Conservation (phyloP, 2,888 invertebrate genomes). For the Coenonympha arcania region DNA sequence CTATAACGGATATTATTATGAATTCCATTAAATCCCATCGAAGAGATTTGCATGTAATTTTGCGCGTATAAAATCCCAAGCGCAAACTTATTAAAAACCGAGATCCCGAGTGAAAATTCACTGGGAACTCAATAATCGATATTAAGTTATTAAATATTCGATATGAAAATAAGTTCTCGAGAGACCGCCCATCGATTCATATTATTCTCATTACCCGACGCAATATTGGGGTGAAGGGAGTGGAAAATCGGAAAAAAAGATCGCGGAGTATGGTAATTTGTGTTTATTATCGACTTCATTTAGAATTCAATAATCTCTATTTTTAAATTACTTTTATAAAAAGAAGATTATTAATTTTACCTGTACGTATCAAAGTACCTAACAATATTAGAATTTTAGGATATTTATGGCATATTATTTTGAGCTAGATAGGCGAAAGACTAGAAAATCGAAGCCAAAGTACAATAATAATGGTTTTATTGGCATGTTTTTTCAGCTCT, state of each 20-base stretch:
- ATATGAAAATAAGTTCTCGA: slow-evolving; percentile 25
- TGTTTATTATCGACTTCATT: neutral
- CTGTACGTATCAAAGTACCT: no score
- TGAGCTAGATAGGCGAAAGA: no score
- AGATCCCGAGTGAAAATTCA: slow-evolving; percentile 23
- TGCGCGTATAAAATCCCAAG: slow-evolving; percentile 19
- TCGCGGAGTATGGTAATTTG: slow-evolving; percentile 4
- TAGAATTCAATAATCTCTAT: no score
- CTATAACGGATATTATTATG: slow-evolving; percentile 22
- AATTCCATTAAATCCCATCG: slow-evolving; percentile 21
- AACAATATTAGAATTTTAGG: no score
- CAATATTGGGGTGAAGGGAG: slow-evolving; percentile 25
- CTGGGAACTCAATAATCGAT: slow-evolving; percentile 27
- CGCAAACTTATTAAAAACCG: slow-evolving; percentile 22
- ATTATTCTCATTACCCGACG: slow-evolving; percentile 26
- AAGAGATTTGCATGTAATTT: slow-evolving; percentile 25
- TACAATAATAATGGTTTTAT: no score
- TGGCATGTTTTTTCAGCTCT: no score
- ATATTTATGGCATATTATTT: no score
- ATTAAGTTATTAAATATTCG: slow-evolving; percentile 29
- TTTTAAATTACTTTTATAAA: no score
- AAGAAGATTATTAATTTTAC: no score
- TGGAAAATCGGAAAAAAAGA: slow-evolving; percentile 21
- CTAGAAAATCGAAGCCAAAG: no score
- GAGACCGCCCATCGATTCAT: slow-evolving; percentile 23